phyloP scores from a whole-genome alignment of 2,888 invertebrate species.

The Galerucella calmariensis region DNA sequence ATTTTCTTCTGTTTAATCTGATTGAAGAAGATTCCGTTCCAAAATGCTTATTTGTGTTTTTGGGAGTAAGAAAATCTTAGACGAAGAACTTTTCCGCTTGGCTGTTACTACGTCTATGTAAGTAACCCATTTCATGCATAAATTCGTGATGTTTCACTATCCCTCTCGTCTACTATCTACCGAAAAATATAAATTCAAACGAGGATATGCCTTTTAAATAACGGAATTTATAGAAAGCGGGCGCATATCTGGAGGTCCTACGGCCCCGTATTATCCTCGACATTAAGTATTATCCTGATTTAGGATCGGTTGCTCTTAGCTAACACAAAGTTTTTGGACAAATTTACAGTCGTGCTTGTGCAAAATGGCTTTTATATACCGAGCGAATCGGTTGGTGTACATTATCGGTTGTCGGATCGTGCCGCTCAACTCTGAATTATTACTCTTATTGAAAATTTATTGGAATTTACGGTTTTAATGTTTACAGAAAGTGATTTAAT shows the following conservation, averaged over 20 bases:
- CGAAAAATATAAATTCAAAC: constrained; percentile 43
- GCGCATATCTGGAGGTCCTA: constrained; percentile 41
- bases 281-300: constrained; percentile 61
- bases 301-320: constrained; percentile 53
- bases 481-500: background rate
- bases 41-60: too few species aligned
- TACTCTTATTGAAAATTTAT: constrained; percentile 35
- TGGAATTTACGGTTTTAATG: constrained; percentile 7
- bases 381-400: constrained; percentile 30
- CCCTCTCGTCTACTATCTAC: constrained; percentile 38
- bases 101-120: background rate
- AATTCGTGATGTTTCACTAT: constrained; percentile 34
- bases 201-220: constrained; percentile 42
- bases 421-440: constrained; percentile 29
- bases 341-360: constrained; percentile 58
- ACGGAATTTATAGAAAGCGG: constrained; percentile 40
- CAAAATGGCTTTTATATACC: constrained; percentile 47
- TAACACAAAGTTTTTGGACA: constrained; percentile 56
- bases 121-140: constrained; percentile 35
- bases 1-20: too few species aligned
- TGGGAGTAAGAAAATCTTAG: background rate
- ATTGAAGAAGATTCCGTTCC: too few species aligned
- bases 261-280: constrained; percentile 52
- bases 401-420: constrained; percentile 35
- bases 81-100: background rate